A percentile compares a stretch with the other conserved stretches of the same genome.
Conservation (phyloP, 2,113 vertebrate species). For the Myrmecophaga tridactyla region DNA sequence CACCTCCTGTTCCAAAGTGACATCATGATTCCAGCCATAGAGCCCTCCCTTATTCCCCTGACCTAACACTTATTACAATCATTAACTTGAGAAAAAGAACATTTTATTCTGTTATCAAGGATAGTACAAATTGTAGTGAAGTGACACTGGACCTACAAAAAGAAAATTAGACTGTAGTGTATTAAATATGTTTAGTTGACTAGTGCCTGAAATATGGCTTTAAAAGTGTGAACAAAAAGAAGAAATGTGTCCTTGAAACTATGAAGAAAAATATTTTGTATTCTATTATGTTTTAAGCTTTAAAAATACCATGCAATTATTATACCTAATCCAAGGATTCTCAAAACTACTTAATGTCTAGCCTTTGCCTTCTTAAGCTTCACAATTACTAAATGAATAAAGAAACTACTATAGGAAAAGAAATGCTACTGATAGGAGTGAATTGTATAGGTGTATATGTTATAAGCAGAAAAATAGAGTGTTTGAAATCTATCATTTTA, state of each 20-base stretch:
- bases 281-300: not conserved
- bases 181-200: not conserved
- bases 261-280: not conserved
- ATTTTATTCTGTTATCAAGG: not conserved
- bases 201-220: not conserved
- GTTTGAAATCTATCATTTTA: not conserved
- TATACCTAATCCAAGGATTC: not conserved
- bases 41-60: too few species aligned
- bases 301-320: not conserved
- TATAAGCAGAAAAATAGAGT: not conserved
- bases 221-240: not conserved
- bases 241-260: not conserved
- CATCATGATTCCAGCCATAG: too few species aligned
- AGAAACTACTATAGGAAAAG: not conserved
- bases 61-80: too few species aligned
- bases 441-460: not conserved
- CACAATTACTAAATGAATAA: not conserved
- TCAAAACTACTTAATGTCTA: not conserved
- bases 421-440: not conserved
- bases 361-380: not conserved
- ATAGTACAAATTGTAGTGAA: not conserved
- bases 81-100: not conserved
- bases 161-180: not conserved
- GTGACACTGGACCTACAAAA: not conserved
- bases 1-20: too few species aligned